These are phyloP conservation scores for Hydrophis major DNA, from an alignment of 2,797 vertebrate species.

Conservation along the genomic window DNA sequence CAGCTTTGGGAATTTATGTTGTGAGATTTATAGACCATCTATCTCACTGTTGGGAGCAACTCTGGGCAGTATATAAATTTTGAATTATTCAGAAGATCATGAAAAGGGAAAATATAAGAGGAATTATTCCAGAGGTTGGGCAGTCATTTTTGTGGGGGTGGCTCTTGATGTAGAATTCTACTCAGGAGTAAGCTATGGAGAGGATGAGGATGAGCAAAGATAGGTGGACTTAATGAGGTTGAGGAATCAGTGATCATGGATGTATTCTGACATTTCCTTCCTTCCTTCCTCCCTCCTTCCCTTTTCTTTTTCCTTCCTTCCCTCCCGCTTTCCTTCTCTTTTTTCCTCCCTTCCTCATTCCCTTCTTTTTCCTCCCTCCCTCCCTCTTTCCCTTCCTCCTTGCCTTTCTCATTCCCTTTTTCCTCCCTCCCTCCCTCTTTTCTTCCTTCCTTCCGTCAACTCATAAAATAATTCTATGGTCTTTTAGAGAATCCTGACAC, in stretches of 20 bases:
- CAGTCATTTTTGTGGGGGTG: not conserved
- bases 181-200: not conserved
- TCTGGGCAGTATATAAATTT: not conserved
- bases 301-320: too few relatives aligned
- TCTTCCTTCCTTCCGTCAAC: too few relatives aligned
- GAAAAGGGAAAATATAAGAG: not conserved
- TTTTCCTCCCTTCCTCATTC: not conserved
- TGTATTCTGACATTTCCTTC: not conserved
- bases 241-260: not conserved
- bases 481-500: too few relatives aligned
- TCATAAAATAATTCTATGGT: too few relatives aligned
- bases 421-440: too few relatives aligned
- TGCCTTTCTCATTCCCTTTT: too few relatives aligned
- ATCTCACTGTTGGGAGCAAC: not conserved
- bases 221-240: not conserved
- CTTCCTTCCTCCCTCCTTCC: too few relatives aligned
- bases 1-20: not conserved
- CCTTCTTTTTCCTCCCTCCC: too few relatives aligned
- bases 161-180: not conserved
- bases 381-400: too few relatives aligned
- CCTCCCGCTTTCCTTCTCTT: too few relatives aligned
- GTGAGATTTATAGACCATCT: too few relatives aligned
- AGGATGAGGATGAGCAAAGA: not conserved
- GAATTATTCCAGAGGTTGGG: not conserved
- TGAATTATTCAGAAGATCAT: not conserved